Evolutionary conservation across 2,888 invertebrate genomes (phyloP).

Genomic region (Diploptera punctata): DNA sequence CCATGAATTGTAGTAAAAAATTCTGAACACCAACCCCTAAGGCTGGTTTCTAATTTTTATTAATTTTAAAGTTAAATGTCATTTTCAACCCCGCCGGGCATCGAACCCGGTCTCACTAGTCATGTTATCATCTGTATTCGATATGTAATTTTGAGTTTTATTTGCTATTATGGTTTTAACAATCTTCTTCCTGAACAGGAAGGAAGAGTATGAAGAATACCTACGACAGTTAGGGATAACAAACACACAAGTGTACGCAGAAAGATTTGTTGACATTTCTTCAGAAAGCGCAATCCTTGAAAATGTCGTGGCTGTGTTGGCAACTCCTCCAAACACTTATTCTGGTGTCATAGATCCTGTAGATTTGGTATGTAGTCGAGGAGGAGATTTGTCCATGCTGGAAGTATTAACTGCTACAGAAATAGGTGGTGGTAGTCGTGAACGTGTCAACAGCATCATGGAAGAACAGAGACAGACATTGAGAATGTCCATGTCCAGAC

Average conservation of each 20-base stretch:
- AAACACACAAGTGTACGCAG: constrained; percentile 46
- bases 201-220: constrained; percentile 70
- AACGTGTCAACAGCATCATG: constrained; percentile 61
- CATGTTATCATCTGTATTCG: no score
- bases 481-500: constrained; percentile 75
- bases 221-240: constrained; percentile 71
- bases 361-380: constrained; percentile 71
- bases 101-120: no score
- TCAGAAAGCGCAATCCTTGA: constrained; percentile 36
- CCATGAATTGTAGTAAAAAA: no score
- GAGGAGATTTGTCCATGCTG: constrained; percentile 77
- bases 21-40: no score
- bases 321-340: constrained; percentile 82
- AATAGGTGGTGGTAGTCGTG: constrained; percentile 36
- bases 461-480: constrained; percentile 79
- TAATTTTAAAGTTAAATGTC: no score
- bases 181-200: no score
- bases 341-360: constrained; percentile 72
- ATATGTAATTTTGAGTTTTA: no score
- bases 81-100: no score
- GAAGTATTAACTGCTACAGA: constrained; percentile 60
- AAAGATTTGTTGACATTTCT: constrained; percentile 46
- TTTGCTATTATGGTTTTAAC: no score
- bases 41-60: no score
- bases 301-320: constrained; percentile 64